Percentiles rank a stretch among this genome's conserved stretches.
Conservation (phyloP, 2,797 vertebrate species). For the Cyprinella venusta region DNA sequence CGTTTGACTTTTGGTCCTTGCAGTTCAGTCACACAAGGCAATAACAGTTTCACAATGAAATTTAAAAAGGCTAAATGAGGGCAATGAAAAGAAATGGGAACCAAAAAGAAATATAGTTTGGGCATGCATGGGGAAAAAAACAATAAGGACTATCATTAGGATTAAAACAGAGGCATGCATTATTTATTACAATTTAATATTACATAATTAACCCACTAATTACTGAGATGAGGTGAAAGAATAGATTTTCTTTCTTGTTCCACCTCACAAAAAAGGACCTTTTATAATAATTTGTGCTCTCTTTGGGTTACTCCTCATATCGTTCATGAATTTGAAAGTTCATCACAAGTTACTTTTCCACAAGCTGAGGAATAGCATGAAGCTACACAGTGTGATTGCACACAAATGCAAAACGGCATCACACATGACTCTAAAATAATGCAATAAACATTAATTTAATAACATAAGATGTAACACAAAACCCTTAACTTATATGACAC, state of each 20-base stretch:
- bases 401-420: no score
- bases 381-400: no score
- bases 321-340: conserved; percentile 4
- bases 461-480: no score
- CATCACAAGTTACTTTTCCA: no score
- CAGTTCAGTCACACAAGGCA: conserved; percentile 2
- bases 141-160: neutral
- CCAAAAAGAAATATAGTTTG: neutral
- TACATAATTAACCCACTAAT: conserved; percentile 16
- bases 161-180: conserved; percentile 6
- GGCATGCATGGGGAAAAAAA: neutral
- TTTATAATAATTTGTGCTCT: neutral
- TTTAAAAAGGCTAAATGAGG: neutral
- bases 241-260: conserved; percentile 7
- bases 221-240: conserved; percentile 1
- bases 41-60: conserved; percentile 8
- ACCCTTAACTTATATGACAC: no score
- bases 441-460: no score
- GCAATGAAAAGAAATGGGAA: neutral
- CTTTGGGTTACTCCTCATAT: neutral
- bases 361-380: no score
- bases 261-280: neutral
- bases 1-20: conserved; percentile 12
- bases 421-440: no score
- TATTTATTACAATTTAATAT: neutral